These are phyloP conservation scores for Smittia aterrima DNA, from an alignment of 2,888 invertebrate genomes.

Conservation along the genomic window DNA sequence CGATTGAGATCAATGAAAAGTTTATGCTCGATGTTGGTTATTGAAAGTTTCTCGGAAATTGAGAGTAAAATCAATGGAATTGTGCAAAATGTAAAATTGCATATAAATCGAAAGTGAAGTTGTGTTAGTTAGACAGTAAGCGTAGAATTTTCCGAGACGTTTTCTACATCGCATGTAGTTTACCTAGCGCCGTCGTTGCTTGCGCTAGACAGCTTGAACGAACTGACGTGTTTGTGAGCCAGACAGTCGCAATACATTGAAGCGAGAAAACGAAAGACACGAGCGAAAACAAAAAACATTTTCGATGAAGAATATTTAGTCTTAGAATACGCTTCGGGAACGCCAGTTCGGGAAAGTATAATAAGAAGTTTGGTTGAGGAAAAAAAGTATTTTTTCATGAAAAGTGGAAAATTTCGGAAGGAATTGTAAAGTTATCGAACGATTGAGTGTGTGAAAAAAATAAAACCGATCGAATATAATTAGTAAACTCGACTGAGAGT, in stretches of 20 bases:
- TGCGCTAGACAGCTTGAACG: slow-evolving; percentile 34
- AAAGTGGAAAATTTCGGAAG: not conserved
- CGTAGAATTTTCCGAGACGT: slow-evolving; percentile 38
- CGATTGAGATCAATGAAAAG: not conserved
- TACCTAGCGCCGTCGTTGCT: not conserved
- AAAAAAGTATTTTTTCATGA: slow-evolving; percentile 5
- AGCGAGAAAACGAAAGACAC: slow-evolving; percentile 18
- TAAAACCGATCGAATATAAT: not conserved
- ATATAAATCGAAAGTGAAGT: too few relatives aligned
- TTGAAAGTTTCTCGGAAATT: too few relatives aligned
- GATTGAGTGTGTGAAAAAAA: not conserved
- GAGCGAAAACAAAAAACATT: slow-evolving; percentile 34
- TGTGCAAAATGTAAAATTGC: slow-evolving; percentile 26
- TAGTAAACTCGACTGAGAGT: too few relatives aligned
- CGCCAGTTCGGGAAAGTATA: slow-evolving; percentile 37
- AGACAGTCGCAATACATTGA: slow-evolving; percentile 35
- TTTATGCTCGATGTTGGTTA: not conserved
- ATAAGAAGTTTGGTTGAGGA: slow-evolving; percentile 32
- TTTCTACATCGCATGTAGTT: slow-evolving; percentile 12
- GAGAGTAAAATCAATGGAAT: not conserved
- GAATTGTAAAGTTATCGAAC: not conserved
- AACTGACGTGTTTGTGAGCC: slow-evolving; percentile 18
- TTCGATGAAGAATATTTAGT: slow-evolving; percentile 40
- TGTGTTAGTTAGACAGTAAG: slow-evolving; percentile 1
- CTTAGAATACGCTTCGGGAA: slow-evolving; percentile 40